These are phyloP conservation scores for Schizothorax lantsangensis DNA, from an alignment of 2,797 vertebrate genomes.

Conservation along the genomic window DNA sequence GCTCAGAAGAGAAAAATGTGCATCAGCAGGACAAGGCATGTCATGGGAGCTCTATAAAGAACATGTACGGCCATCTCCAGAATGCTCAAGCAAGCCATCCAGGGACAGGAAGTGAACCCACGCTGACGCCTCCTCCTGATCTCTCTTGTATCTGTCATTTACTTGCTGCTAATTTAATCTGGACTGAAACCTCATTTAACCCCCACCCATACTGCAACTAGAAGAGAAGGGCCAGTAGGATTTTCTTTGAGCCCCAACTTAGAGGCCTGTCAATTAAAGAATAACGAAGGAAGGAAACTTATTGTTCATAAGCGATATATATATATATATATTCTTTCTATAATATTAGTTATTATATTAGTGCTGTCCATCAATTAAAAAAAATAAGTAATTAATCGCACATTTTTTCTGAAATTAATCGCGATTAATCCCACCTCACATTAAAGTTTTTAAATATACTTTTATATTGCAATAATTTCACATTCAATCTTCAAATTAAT, in stretches of 20 bases:
- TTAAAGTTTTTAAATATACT: too few species aligned
- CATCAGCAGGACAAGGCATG: slow-evolving; percentile 33
- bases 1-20: slow-evolving; percentile 47
- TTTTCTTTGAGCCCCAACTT: not conserved
- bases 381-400: too few species aligned
- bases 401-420: too few species aligned
- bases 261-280: not conserved
- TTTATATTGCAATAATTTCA: too few species aligned
- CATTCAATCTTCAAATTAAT: too few species aligned
- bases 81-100: slow-evolving; percentile 41
- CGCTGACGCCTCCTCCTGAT: slow-evolving; percentile 9
- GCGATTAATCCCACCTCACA: too few species aligned
- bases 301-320: not conserved
- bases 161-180: slow-evolving; percentile 41
- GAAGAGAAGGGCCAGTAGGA: not conserved
- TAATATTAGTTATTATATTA: too few species aligned
- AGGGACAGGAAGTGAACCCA: slow-evolving; percentile 40
- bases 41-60: slow-evolving; percentile 40
- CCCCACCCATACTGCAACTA: slow-evolving; percentile 5
- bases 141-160: slow-evolving; percentile 40
- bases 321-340: too few species aligned
- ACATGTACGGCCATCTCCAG: slow-evolving; percentile 41
- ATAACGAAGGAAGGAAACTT: not conserved
- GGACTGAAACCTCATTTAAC: slow-evolving; percentile 33
- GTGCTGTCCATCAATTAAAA: too few species aligned